Base-by-base conservation (phyloP, 2,888 invertebrate species). In the Hedychridium roseum region DNA sequence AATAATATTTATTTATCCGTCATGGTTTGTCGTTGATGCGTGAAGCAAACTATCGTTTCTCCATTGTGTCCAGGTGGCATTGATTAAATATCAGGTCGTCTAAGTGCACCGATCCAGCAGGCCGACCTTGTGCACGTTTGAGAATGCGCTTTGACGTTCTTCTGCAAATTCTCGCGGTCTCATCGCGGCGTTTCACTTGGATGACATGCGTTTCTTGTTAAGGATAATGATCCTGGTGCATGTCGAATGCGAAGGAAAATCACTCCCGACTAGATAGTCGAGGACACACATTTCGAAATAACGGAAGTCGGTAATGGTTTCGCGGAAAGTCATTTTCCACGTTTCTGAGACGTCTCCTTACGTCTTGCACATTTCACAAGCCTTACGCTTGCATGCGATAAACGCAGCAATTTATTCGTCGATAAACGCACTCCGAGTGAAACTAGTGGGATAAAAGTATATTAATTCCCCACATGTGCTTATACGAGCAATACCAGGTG, bases 301-400 rank as follows among this genome's bases (percentile, higher is more conserved):
- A 63, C 66, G 65, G 60, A 65, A 64, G 66, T 57, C 52, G 54
- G 50, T 71, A 73, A 73, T 70, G 64, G 68, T 55, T 73, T 71
- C 71, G 66, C 55, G 64, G 72, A 72, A 73, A 72, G 61, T 57
- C 51, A 60, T 67, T 71, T 71, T 63, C 66, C 67, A 58, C 53
- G 60, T 55, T 60, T 44, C 57, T 50, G 50, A 46, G 51, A 37
- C 49, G 49, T 36, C 50, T 53, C 32, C 40, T 36, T 43, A 31
- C 7, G 5, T n/a, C n/a, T n/a, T n/a, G n/a, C n/a, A n/a, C n/a
- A n/a, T n/a, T n/a, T n/a, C n/a, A n/a, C n/a, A n/a, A n/a, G n/a
- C n/a, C n/a, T n/a, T n/a, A n/a, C n/a, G n/a, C n/a, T n/a, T n/a
- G n/a, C n/a, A n/a, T n/a, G n/a, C n/a, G n/a, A n/a, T n/a, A n/a